Percentiles rank a stretch among this genome's conserved stretches.
phyloP scores from a whole-genome alignment of 2,888 invertebrate species.

The Tupiocoris notatus region DNA sequence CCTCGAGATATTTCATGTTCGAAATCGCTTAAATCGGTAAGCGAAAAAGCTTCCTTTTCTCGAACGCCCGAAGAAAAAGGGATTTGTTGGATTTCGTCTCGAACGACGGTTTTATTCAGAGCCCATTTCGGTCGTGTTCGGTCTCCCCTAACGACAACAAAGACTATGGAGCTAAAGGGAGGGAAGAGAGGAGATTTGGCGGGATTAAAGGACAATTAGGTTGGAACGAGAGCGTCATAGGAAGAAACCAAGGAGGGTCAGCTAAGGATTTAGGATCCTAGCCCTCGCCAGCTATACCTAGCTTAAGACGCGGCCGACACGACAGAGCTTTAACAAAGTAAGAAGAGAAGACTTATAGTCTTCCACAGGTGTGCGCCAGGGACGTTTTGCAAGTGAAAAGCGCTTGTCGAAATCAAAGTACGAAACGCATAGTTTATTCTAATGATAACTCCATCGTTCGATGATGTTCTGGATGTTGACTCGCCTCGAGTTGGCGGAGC shows the following conservation, averaged over 20 bases:
- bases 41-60: neutral
- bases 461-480: neutral
- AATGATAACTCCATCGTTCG: too few species aligned
- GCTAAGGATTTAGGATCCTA: constrained; percentile 26
- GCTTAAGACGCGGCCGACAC: neutral
- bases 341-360: neutral
- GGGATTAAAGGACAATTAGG: constrained; percentile 43
- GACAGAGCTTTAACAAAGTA: neutral
- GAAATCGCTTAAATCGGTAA: too few species aligned
- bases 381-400: too few species aligned
- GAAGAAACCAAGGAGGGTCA: constrained; percentile 29
- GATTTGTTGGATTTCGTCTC: neutral
- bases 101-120: neutral
- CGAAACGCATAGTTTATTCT: too few species aligned
- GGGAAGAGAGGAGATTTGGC: neutral
- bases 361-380: too few species aligned
- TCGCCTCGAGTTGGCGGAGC: neutral
- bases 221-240: neutral
- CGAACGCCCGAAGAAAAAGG: neutral
- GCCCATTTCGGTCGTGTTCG: neutral
- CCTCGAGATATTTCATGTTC: too few species aligned
- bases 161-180: neutral
- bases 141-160: neutral
- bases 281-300: neutral
- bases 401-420: too few species aligned